Evolutionary conservation across 2,888 invertebrate species (phyloP).

Genomic region (Apeira syringaria): DNA sequence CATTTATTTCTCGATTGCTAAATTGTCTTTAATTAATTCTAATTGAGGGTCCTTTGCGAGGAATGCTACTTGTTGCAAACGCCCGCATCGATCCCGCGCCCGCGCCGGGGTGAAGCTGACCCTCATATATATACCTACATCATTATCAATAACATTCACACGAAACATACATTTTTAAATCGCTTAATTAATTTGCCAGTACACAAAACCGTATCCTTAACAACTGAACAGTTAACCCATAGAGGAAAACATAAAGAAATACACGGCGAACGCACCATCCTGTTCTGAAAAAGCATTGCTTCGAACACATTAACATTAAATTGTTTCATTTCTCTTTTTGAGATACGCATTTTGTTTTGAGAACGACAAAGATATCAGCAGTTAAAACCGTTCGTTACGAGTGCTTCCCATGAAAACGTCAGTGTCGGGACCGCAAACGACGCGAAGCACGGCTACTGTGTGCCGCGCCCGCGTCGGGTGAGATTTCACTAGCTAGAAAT

Average conservation of each 20-base stretch:
- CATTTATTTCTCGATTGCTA: slow-evolving; percentile 76
- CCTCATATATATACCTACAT: slow-evolving; percentile 53
- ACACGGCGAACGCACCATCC: slow-evolving; percentile 43
- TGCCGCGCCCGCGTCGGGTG: slow-evolving; percentile 53
- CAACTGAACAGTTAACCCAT: slow-evolving; percentile 40
- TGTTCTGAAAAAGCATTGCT: slow-evolving; percentile 44
- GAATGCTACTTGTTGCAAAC: slow-evolving; percentile 64
- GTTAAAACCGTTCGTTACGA: slow-evolving; percentile 49
- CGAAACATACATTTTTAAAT: slow-evolving; percentile 42
- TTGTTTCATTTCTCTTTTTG: slow-evolving; percentile 51
- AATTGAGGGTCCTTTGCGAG: slow-evolving; percentile 77
- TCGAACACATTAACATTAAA: slow-evolving; percentile 46
- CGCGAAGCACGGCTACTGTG: slow-evolving; percentile 58
- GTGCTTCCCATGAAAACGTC: slow-evolving; percentile 62
- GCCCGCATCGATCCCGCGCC: slow-evolving; percentile 70
- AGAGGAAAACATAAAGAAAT: slow-evolving; percentile 45
- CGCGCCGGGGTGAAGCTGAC: slow-evolving; percentile 51
- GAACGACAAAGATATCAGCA: slow-evolving; percentile 53
- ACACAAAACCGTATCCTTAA: slow-evolving; percentile 32
- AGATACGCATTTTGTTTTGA: slow-evolving; percentile 48
- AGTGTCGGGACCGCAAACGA: slow-evolving; percentile 44
- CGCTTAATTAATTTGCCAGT: slow-evolving; percentile 10
- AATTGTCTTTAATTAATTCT: slow-evolving; percentile 82
- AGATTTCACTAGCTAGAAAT: slow-evolving; percentile 79
- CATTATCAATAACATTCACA: slow-evolving; percentile 53